phyloP scores from a whole-genome alignment of 2,113 vertebrate species.

The Daphoenositta chrysoptera region DNA sequence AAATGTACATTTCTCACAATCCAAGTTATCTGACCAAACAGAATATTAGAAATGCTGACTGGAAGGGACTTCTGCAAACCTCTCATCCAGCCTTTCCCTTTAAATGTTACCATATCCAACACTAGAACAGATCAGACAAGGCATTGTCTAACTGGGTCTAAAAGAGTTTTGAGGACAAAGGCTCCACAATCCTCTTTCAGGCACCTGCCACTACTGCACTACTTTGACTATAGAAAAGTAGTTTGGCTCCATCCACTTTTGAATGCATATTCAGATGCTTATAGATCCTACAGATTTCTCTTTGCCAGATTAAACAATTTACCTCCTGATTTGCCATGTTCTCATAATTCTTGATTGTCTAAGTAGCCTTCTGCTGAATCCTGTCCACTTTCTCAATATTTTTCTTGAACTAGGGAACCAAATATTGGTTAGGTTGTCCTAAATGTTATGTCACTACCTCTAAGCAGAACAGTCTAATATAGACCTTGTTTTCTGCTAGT shows the following conservation, averaged over 20 bases:
- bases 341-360: neutral
- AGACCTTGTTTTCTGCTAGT: neutral
- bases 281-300: neutral
- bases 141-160: neutral
- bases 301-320: neutral
- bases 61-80: neutral
- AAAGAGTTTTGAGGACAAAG: neutral
- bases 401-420: neutral
- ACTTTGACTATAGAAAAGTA: neutral
- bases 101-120: neutral
- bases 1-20: neutral
- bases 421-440: neutral
- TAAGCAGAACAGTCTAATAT: neutral
- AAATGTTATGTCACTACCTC: neutral
- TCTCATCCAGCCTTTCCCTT: neutral
- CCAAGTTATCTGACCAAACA: neutral
- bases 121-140: neutral
- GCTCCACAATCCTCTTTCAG: neutral
- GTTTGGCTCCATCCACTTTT: neutral
- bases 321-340: neutral
- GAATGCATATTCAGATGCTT: neutral
- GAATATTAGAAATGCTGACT: neutral
- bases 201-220: neutral
- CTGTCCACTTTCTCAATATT: neutral
- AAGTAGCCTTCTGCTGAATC: neutral